Conservation (phyloP, 1,140 invertebrate genomes). For the Catajapyx aquilonaris region DNA sequence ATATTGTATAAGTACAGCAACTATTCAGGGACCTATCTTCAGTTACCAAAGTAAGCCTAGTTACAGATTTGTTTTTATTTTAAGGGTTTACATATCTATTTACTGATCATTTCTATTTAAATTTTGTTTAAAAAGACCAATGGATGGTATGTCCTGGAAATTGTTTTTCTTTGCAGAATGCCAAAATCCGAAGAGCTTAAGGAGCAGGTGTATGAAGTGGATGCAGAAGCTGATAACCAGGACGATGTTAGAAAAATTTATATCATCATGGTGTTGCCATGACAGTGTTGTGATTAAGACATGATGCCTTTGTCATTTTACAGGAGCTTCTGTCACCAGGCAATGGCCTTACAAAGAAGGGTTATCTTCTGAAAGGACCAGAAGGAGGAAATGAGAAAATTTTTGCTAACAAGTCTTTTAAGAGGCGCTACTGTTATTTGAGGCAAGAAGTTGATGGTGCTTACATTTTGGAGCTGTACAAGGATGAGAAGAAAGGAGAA, state of each 20-base stretch:
- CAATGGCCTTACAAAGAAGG: conserved; percentile 64
- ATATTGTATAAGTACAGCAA: conserved; percentile 70
- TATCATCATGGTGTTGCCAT: too few relatives aligned
- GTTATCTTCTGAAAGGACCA: conserved; percentile 73
- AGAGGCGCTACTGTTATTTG: conserved; percentile 69
- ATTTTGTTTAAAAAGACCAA: background rate
- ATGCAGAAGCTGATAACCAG: conserved; percentile 60
- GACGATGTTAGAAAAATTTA: conserved; percentile 56
- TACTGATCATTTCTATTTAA: background rate
- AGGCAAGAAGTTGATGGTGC: conserved; percentile 69
- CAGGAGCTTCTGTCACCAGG: conserved; percentile 20
- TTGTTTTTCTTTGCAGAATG: conserved; percentile 21
- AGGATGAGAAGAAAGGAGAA: conserved; percentile 77
- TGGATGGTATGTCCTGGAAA: background rate
- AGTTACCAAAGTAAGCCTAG: conserved; percentile 50
- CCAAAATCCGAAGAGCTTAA: conserved; percentile 38
- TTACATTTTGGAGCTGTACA: conserved; percentile 74
- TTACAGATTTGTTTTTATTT: too few relatives aligned
- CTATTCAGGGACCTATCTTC: conserved; percentile 62
- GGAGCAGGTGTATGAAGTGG: conserved; percentile 68
- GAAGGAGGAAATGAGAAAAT: conserved; percentile 61
- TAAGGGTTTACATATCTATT: too few relatives aligned
- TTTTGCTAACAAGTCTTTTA: conserved; percentile 76
- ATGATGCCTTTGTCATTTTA: conserved; percentile 13
- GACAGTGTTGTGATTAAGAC: too few relatives aligned